These are phyloP conservation scores for Sceloporus undulatus DNA, from an alignment of 2,113 vertebrate species.

Conservation along the genomic window DNA sequence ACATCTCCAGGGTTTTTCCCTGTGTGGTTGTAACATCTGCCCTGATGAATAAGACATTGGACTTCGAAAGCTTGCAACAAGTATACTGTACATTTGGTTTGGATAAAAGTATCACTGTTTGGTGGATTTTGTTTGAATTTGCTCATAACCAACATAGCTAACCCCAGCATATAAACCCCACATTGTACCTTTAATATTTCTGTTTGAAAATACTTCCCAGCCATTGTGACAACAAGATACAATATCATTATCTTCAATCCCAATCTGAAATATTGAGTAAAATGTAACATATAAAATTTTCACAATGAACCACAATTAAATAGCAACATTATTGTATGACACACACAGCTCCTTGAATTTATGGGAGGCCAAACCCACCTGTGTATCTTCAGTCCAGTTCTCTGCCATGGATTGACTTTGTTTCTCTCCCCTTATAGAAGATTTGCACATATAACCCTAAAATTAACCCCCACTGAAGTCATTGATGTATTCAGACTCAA, in stretches of 20 bases:
- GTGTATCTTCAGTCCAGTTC: background rate
- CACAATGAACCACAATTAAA: constrained; percentile 49
- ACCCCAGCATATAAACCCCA: too few species aligned
- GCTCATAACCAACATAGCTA: too few species aligned
- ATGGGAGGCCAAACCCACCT: background rate
- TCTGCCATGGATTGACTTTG: background rate
- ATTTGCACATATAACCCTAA: constrained; percentile 20
- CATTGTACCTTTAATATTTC: constrained; percentile 44
- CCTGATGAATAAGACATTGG: too few species aligned
- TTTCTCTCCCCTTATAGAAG: background rate
- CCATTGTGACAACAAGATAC: background rate
- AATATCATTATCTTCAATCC: constrained; percentile 3
- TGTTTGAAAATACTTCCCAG: constrained; percentile 30
- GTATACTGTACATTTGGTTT: too few species aligned
- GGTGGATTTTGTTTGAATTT: too few species aligned
- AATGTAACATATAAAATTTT: constrained; percentile 46
- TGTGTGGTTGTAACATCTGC: too few species aligned
- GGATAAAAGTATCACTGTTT: too few species aligned
- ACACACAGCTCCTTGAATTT: constrained; percentile 15
- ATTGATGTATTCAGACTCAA: constrained; percentile 52
- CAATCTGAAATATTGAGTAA: background rate
- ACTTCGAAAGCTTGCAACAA: too few species aligned
- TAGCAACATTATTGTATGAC: constrained; percentile 34
- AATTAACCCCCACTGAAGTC: constrained; percentile 43
- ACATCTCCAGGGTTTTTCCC: too few species aligned